Evolutionary conservation across 2,888 invertebrate genomes (phyloP).

Genomic region (Epirrhoe alternata): DNA sequence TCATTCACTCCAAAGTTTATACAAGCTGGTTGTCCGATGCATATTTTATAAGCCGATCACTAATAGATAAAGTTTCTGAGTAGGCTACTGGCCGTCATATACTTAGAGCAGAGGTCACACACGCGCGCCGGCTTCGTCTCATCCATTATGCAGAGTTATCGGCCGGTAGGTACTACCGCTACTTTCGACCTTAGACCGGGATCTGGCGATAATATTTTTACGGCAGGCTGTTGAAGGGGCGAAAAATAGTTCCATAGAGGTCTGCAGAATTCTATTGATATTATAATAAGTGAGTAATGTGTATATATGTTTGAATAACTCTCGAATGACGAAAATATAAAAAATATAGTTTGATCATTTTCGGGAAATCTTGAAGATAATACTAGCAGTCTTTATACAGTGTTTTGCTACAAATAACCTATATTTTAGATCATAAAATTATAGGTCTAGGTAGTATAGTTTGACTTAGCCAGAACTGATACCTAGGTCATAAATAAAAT

Average conservation of each 20-base stretch:
- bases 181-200: conserved; percentile 9
- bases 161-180: conserved; percentile 38
- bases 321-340: no score
- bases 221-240: not conserved
- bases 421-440: no score
- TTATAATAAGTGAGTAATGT: not conserved
- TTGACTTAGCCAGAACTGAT: not conserved
- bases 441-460: no score
- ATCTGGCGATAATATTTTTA: conserved; percentile 14
- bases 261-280: not conserved
- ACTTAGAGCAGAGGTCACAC: conserved; percentile 56
- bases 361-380: no score
- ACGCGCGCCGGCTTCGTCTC: conserved; percentile 53
- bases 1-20: conserved; percentile 1
- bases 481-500: conserved; percentile 1
- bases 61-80: conserved; percentile 28
- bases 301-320: no score
- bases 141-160: conserved; percentile 71
- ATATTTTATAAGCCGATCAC: conserved; percentile 27
- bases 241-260: not conserved
- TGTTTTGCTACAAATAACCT: no score
- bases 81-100: conserved; percentile 30
- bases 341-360: no score
- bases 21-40: conserved; percentile 16
- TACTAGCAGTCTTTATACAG: no score